phyloP scores from a whole-genome alignment of 2,797 vertebrate species.

The Erethizon dorsatum region DNA sequence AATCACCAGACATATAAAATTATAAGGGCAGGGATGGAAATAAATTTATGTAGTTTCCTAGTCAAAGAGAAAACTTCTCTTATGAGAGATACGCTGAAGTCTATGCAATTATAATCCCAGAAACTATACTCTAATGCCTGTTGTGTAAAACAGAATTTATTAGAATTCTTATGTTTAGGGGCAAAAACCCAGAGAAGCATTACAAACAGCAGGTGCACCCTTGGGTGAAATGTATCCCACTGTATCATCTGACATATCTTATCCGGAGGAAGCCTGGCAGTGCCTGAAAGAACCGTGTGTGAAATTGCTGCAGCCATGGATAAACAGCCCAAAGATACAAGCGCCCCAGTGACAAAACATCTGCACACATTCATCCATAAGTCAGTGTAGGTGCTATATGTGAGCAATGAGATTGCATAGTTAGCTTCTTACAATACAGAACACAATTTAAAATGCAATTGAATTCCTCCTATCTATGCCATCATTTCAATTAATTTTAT shows the following conservation, averaged over 20 bases:
- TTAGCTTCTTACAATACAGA: neutral
- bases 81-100: neutral
- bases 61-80: neutral
- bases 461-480: neutral
- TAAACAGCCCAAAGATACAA: neutral
- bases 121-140: neutral
- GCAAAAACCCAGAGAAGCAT: neutral
- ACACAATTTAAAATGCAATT: neutral
- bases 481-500: constrained; percentile 10
- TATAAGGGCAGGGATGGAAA: neutral
- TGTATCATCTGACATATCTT: neutral
- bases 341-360: neutral
- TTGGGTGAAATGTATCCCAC: neutral
- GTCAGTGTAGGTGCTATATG: neutral
- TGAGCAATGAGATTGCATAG: neutral
- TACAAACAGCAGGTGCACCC: neutral
- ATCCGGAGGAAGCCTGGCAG: neutral
- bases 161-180: neutral
- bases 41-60: neutral
- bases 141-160: neutral
- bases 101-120: neutral
- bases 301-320: neutral
- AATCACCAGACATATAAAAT: neutral
- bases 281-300: neutral
- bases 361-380: neutral